phyloP scores from a whole-genome alignment of 1,140 invertebrate genomes.

The Trichonephila inaurata region DNA sequence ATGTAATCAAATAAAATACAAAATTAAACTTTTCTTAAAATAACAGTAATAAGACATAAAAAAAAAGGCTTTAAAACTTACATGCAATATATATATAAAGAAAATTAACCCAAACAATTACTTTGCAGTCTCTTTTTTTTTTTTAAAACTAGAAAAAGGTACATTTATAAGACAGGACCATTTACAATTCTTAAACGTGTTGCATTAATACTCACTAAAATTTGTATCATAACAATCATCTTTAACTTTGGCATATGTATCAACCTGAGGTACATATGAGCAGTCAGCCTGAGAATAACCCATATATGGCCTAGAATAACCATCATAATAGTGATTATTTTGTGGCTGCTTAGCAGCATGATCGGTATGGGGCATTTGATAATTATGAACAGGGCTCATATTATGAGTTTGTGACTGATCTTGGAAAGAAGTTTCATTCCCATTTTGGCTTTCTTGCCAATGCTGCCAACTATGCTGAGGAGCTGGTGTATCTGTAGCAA shows the following conservation, averaged over 20 bases:
- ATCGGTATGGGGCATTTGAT: conserved; percentile 64
- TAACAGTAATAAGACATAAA: not conserved
- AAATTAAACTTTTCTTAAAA: not conserved
- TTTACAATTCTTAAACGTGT: conserved; percentile 39
- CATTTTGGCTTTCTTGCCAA: conserved; percentile 74
- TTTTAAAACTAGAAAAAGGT: conserved; percentile 1
- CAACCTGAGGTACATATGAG: conserved; percentile 73
- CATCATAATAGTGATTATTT: conserved; percentile 74
- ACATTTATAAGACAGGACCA: conserved; percentile 23
- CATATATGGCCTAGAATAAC: conserved; percentile 69
- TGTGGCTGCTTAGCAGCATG: conserved; percentile 68
- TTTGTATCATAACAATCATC: conserved; percentile 73
- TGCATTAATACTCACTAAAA: conserved; percentile 73
- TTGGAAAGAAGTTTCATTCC: conserved; percentile 59
- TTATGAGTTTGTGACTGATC: conserved; percentile 73
- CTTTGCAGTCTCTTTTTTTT: conserved; percentile 63
- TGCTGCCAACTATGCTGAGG: conserved; percentile 73
- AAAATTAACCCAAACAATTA: conserved; percentile 11
- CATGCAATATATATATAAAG: not conserved
- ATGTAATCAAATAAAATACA: not conserved
- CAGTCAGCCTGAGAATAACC: conserved; percentile 75
- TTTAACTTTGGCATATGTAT: conserved; percentile 76
- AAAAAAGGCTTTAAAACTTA: not conserved
- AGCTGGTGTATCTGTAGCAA: conserved; percentile 43
- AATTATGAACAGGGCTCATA: conserved; percentile 72